Percentiles rank a stretch among this genome's conserved stretches.
phyloP scores from a whole-genome alignment of 2,797 vertebrate species.

The Moxostoma hubbsi region DNA sequence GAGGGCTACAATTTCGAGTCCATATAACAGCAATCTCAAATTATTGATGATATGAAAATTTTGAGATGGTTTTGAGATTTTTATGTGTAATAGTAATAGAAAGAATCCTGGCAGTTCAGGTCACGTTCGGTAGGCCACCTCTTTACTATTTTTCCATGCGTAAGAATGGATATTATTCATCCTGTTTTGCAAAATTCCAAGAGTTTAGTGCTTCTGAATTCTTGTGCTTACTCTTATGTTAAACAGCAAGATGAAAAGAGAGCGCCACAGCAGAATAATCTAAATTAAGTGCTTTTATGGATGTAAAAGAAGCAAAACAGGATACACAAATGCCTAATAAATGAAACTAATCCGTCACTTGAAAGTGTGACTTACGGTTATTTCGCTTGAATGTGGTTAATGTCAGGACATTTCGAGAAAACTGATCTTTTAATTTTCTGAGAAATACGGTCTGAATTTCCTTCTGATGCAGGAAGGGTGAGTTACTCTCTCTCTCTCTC shows the following conservation, averaged over 20 bases:
- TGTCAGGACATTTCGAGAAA: not conserved
- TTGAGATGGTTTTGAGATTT: too few species aligned
- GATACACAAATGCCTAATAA: not conserved
- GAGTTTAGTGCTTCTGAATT: too few species aligned
- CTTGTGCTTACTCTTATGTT: not conserved
- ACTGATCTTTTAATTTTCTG: not conserved
- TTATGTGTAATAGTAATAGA: too few species aligned
- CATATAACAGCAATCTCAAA: too few species aligned
- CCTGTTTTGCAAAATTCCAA: too few species aligned
- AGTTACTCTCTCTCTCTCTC: not conserved
- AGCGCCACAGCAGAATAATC: not conserved
- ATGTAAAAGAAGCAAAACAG: conserved; percentile 4
- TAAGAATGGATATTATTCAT: too few species aligned
- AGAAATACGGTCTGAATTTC: not conserved
- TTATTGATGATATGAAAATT: too few species aligned
- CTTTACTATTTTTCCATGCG: too few species aligned
- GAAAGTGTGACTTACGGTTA: not conserved
- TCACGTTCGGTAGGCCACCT: too few species aligned
- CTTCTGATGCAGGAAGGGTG: not conserved
- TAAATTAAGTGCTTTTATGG: not conserved
- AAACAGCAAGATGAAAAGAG: conserved; percentile 8
- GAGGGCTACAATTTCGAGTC: too few species aligned
- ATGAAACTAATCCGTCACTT: not conserved
- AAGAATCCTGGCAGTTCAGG: too few species aligned
- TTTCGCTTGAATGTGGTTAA: not conserved